A percentile compares a stretch with the other conserved stretches of the same genome.
Conservation (phyloP, 2,888 invertebrate species). For the Pogonocherus hispidulus region DNA sequence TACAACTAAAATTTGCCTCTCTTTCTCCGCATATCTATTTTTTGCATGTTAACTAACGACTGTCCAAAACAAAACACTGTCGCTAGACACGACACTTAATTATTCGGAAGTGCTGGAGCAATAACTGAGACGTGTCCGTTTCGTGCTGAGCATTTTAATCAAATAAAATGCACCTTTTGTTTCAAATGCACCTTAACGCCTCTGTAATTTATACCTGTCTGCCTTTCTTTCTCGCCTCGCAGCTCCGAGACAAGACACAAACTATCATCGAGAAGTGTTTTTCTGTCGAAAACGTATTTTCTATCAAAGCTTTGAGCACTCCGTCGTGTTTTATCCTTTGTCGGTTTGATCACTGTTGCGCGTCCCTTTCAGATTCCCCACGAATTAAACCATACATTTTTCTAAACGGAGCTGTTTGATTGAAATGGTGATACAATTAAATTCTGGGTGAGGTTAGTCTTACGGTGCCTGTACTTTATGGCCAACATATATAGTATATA, state of each 20-base stretch:
- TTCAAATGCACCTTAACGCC: conserved; percentile 33
- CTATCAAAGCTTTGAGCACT: conserved; percentile 33
- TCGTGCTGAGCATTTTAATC: conserved; percentile 42
- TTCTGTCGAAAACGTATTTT: conserved; percentile 31
- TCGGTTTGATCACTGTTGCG: conserved; percentile 13
- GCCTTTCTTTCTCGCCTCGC: conserved; percentile 19
- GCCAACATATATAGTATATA: too few relatives aligned
- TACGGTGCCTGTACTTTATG: too few relatives aligned
- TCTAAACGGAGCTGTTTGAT: neutral
- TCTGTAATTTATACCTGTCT: conserved; percentile 32
- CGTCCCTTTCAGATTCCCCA: conserved; percentile 14
- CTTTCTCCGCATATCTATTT: too few relatives aligned
- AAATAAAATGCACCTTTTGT: conserved; percentile 37
- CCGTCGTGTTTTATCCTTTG: conserved; percentile 17
- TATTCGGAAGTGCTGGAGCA: conserved; percentile 51
- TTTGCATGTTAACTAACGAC: too few relatives aligned
- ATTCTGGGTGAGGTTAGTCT: conserved; percentile 14
- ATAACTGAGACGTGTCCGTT: conserved; percentile 49
- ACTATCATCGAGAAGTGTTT: conserved; percentile 32
- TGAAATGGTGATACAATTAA: conserved; percentile 1
- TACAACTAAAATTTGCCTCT: too few relatives aligned
- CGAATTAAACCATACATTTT: conserved; percentile 18
- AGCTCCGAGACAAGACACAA: conserved; percentile 11
- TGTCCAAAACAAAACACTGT: too few relatives aligned
- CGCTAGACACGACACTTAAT: conserved; percentile 47